phyloP scores from a whole-genome alignment of 2,888 invertebrate genomes.

The Flexamia atlantica region DNA sequence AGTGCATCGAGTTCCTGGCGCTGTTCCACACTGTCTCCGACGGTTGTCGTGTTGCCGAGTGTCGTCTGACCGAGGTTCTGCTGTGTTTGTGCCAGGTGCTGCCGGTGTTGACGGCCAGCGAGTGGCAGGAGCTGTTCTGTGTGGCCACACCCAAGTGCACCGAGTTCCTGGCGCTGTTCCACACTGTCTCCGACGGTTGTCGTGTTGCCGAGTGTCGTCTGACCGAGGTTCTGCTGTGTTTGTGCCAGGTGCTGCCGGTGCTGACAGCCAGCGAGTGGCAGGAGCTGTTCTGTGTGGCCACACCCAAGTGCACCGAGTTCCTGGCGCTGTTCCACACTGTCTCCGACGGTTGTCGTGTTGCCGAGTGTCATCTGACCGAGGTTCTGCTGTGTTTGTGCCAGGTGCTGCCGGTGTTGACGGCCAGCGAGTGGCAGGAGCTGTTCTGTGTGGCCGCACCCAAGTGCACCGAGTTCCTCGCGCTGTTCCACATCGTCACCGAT shows the following conservation, averaged over 20 bases:
- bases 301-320: conserved; percentile 47
- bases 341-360: no score
- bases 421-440: conserved; percentile 39
- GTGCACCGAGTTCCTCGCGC: conserved; percentile 25
- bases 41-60: not conserved
- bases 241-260: conserved; percentile 35
- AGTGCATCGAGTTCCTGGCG: conserved; percentile 4
- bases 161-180: not conserved
- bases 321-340: conserved; percentile 25
- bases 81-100: conserved; percentile 16
- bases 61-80: no score
- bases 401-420: conserved; percentile 39
- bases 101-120: not conserved
- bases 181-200: conserved; percentile 32
- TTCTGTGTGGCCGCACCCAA: conserved; percentile 50
- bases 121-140: conserved; percentile 40
- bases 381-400: conserved; percentile 6
- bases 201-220: no score
- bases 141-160: conserved; percentile 34
- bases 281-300: conserved; percentile 45
- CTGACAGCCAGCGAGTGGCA: conserved; percentile 42
- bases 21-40: conserved; percentile 23
- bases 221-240: no score
- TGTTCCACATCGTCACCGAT: conserved; percentile 52
- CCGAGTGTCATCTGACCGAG: no score